Conservation (phyloP, 1,140 invertebrate species). For the Parapsyche elsis region DNA sequence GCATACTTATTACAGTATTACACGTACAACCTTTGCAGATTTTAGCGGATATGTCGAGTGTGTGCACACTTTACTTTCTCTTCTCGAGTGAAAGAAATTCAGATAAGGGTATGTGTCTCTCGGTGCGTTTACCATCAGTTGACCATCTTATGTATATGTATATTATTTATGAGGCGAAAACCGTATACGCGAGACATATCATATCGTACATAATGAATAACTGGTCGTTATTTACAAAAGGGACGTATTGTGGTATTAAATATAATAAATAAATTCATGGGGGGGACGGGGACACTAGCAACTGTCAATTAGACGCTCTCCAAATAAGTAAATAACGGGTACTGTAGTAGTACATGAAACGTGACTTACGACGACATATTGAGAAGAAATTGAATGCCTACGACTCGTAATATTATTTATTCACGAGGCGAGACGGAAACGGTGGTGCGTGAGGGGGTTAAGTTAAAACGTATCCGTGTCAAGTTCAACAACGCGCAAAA, state of each 20-base stretch:
- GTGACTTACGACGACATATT: neutral
- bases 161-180: conserved; percentile 30
- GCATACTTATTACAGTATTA: too few relatives aligned
- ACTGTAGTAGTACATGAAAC: too few relatives aligned
- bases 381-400: neutral
- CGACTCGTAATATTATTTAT: too few relatives aligned
- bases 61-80: too few relatives aligned
- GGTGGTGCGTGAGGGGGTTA: too few relatives aligned
- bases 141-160: neutral
- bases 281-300: neutral
- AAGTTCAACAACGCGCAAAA: too few relatives aligned
- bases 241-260: neutral
- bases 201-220: conserved; percentile 13
- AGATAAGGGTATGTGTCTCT: neutral
- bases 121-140: neutral
- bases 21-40: too few relatives aligned
- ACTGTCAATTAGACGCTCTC: neutral
- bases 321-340: neutral
- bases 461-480: too few relatives aligned
- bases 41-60: too few relatives aligned
- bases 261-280: conserved; percentile 7
- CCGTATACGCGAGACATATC: neutral
- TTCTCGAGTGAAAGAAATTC: too few relatives aligned
- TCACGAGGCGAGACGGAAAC: too few relatives aligned
- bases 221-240: neutral